Evolutionary conservation across 2,888 invertebrate genomes (phyloP).

Genomic region (Branchipolynoe longqiensis): DNA sequence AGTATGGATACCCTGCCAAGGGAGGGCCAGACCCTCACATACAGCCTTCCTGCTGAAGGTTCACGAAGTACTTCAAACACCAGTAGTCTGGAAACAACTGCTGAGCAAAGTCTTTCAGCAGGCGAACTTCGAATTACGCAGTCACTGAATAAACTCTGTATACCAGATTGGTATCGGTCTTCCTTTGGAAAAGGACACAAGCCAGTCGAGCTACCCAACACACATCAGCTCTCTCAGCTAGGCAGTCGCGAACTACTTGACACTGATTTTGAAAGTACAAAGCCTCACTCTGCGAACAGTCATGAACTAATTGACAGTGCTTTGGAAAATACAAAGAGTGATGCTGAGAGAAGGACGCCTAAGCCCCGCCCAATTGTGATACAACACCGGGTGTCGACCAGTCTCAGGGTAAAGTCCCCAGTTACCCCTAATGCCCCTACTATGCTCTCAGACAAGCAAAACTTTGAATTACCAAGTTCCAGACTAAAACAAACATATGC

Average conservation of each 20-base stretch:
- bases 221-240: conserved; percentile 40
- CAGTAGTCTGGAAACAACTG: conserved; percentile 14
- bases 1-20: conserved; percentile 44
- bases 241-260: background rate
- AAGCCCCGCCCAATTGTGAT: conserved; percentile 58
- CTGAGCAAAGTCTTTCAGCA: conserved; percentile 90
- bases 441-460: conserved; percentile 8
- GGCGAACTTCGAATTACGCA: conserved; percentile 96
- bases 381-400: conserved; percentile 59
- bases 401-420: conserved; percentile 14
- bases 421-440: conserved; percentile 24
- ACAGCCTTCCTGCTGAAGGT: conserved; percentile 30
- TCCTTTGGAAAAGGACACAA: conserved; percentile 67
- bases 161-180: conserved; percentile 95
- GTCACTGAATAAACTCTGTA: conserved; percentile 94
- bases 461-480: conserved; percentile 74
- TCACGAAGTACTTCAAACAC: conserved; percentile 2
- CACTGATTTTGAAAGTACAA: conserved; percentile 18
- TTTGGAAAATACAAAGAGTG: conserved; percentile 10
- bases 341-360: background rate
- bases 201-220: conserved; percentile 59
- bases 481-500: conserved; percentile 68
- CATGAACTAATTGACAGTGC: conserved; percentile 1
- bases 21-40: conserved; percentile 14
- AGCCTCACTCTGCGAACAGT: background rate